These are phyloP conservation scores for Meteorus cinctellus DNA, from an alignment of 2,888 invertebrate genomes.

Conservation along the genomic window DNA sequence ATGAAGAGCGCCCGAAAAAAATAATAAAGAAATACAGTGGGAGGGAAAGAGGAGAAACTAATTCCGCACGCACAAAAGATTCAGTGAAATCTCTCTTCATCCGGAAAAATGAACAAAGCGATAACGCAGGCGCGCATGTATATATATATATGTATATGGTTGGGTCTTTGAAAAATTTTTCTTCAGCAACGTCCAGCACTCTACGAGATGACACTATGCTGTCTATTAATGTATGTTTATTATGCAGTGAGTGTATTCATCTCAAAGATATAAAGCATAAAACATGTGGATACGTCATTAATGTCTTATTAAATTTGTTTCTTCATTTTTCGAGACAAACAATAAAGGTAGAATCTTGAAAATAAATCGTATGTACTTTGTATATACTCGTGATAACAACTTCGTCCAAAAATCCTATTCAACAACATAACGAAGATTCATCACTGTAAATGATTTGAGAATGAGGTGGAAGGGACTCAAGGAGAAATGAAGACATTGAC, in stretches of 20 bases:
- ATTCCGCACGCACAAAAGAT: constrained; percentile 59
- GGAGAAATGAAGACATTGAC: no score
- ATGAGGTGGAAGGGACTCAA: no score
- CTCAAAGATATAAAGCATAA: not conserved
- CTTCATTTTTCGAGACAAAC: no score
- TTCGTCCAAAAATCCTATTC: no score
- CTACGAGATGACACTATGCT: constrained; percentile 1
- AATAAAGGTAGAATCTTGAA: no score
- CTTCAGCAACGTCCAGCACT: constrained; percentile 18
- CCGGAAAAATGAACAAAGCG: constrained; percentile 44
- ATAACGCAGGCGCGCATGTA: not conserved
- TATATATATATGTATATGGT: not conserved
- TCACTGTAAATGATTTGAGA: no score
- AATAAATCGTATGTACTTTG: no score
- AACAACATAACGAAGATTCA: no score
- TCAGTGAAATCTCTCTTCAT: constrained; percentile 43
- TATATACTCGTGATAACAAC: no score
- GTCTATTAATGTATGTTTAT: not conserved
- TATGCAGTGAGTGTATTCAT: not conserved
- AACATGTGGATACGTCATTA: not conserved
- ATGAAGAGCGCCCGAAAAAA: constrained; percentile 25
- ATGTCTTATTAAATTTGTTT: not conserved
- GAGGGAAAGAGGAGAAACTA: constrained; percentile 53
- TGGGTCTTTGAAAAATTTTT: constrained; percentile 3
- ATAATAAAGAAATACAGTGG: constrained; percentile 13